phyloP scores from a whole-genome alignment of 2,797 vertebrate species.

The Clarias platycephalus region DNA sequence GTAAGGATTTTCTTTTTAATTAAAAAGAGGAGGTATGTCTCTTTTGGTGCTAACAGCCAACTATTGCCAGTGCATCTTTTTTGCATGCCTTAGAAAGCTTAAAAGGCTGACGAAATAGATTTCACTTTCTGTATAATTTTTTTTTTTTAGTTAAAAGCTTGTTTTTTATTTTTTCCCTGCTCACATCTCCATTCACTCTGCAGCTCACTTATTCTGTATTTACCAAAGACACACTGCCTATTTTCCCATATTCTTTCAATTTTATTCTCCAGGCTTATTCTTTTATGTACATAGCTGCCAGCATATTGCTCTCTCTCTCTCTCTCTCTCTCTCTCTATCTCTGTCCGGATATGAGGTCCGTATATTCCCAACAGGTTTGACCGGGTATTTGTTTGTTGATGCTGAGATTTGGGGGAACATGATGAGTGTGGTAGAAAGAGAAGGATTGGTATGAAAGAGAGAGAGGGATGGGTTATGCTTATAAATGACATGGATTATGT shows the following conservation, averaged over 20 bases:
- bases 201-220: neutral
- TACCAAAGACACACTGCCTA: neutral
- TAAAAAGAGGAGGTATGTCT: constrained; percentile 50
- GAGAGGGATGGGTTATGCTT: neutral
- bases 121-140: neutral
- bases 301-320: neutral
- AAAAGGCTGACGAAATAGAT: neutral
- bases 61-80: neutral
- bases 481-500: neutral
- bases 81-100: constrained; percentile 13
- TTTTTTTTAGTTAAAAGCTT: too few species aligned
- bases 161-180: neutral
- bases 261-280: neutral
- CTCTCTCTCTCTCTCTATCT: neutral
- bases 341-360: constrained; percentile 34
- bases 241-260: neutral
- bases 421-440: constrained; percentile 14
- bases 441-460: neutral
- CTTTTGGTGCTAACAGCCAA: neutral
- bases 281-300: neutral
- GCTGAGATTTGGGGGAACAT: constrained; percentile 10
- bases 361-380: constrained; percentile 30
- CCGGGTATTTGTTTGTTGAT: constrained; percentile 42
- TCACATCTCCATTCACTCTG: neutral
- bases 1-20: constrained; percentile 44